Conservation (phyloP, 1,140 invertebrate species). For the Psilanteris sp. region DNA sequence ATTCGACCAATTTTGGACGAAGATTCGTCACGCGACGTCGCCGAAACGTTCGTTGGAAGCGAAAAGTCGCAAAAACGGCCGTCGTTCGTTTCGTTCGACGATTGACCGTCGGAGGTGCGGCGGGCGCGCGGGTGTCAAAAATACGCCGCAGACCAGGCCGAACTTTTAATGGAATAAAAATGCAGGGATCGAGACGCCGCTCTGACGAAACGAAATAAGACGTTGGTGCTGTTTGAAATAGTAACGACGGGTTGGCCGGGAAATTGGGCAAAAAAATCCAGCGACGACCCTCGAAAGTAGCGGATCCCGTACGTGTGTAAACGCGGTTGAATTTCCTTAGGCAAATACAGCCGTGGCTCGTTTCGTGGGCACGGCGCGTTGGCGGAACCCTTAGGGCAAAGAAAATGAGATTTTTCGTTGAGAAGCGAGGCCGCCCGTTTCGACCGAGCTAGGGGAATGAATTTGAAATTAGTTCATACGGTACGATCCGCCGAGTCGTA, state of each 20-base stretch:
- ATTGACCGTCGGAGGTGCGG: no score
- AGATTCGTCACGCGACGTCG: no score
- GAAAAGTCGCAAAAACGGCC: no score
- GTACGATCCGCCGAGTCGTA: slow-evolving; percentile 67
- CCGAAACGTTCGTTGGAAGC: no score
- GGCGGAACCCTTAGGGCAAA: slow-evolving; percentile 73
- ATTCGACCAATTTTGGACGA: no score
- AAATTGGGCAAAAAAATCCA: slow-evolving; percentile 74
- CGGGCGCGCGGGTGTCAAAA: no score
- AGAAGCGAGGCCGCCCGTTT: slow-evolving; percentile 57
- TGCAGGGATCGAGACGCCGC: background rate
- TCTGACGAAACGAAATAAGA: no score
- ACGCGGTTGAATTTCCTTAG: slow-evolving; percentile 79
- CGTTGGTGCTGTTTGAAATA: slow-evolving; percentile 41
- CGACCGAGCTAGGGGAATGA: slow-evolving; percentile 72
- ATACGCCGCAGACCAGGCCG: no score
- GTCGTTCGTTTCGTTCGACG: no score
- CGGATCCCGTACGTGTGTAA: slow-evolving; percentile 74
- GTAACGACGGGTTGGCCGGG: slow-evolving; percentile 44
- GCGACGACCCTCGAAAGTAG: slow-evolving; percentile 65
- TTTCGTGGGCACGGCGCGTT: slow-evolving; percentile 61
- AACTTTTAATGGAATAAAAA: no score
- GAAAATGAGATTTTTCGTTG: slow-evolving; percentile 79
- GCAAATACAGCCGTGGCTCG: slow-evolving; percentile 75
- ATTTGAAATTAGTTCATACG: slow-evolving; percentile 77